These are phyloP conservation scores for Synergus gifuensis DNA, from an alignment of 2,888 invertebrate genomes.

Conservation along the genomic window DNA sequence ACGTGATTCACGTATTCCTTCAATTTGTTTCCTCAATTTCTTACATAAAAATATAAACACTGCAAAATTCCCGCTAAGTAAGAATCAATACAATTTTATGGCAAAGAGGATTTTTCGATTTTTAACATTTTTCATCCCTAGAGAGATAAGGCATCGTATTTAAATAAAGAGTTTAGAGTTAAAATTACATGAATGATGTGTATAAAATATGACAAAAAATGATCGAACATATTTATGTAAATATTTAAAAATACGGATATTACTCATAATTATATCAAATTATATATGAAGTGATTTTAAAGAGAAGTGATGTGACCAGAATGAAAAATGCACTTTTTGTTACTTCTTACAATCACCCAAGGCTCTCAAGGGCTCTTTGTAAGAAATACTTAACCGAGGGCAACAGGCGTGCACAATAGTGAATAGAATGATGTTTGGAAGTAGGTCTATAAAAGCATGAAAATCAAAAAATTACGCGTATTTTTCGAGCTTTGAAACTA, in stretches of 20 bases:
- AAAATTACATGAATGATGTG: neutral
- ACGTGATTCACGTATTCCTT: neutral
- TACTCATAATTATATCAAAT: neutral
- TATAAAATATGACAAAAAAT: neutral
- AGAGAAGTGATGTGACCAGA: neutral
- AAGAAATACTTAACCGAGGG: slow-evolving; percentile 45
- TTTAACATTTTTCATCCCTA: too few species aligned
- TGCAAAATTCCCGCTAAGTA: neutral
- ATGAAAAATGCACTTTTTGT: neutral
- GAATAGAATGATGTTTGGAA: slow-evolving; percentile 36
- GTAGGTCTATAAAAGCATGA: slow-evolving; percentile 45
- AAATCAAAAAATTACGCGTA: neutral
- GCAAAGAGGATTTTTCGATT: neutral
- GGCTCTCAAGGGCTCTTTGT: slow-evolving; percentile 47
- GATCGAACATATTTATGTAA: neutral
- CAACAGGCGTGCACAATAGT: slow-evolving; percentile 44
- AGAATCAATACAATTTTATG: neutral
- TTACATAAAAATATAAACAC: neutral
- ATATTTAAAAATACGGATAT: neutral
- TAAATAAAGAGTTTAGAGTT: neutral
- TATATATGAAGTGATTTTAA: neutral
- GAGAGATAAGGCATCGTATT: too few species aligned
- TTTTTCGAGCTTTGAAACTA: slow-evolving; percentile 19
- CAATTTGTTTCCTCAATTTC: neutral
- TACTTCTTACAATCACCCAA: slow-evolving; percentile 42